Base-by-base conservation (phyloP, 2,113 vertebrate genomes). In the Hippopotamus amphibius region DNA sequence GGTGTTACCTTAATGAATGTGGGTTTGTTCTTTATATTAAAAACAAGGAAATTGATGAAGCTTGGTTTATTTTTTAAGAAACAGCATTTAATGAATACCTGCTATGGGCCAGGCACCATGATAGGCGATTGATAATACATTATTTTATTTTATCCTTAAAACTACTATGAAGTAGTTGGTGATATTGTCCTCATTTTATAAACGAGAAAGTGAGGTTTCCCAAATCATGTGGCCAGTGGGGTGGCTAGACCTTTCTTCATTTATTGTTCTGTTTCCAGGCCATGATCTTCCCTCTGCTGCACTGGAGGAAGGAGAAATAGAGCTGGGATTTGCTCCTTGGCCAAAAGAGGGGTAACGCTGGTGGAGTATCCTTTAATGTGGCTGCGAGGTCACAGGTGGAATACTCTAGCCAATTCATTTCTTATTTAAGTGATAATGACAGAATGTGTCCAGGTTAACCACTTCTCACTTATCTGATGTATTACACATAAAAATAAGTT, bases 91-190 rank as follows among this genome's bases (percentile, higher is more conserved):
- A n/a, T 46, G 61, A 90, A 7, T 61, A 59, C 26, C 28, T 87
- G 17, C 53, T 84, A 8, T 48, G 55, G 43, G 19, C 6, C 41
- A 50, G 86, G 21, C 5, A 37, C 24, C 57, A 21, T 53, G 41
- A 46, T 53, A 41, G 37, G 65, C 26, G 30, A 10, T 71, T 72
- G 24, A 72, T 90, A 19, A 48, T 21, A 50, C 21, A 41, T 93
- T 37, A 17, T 94, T 80, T 87, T 43, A 82, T 72, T 88, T 95
- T 72, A 69, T 55, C n/a, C 43, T 90, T 90, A 50, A n/a, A 71
- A 30, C 1, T 2, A 15, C 21, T 46, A 3, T 63, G 57, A 57
- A 43, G 43, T 61, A 50, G 30, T 66, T 91, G 72, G 46, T 86
- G 61, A 41, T 83, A 69, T 41, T n/a, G 24, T 93, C 14, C 6